Evolutionary conservation across 1,140 invertebrate genomes (phyloP).

Genomic region (Solenopsis fugax): DNA sequence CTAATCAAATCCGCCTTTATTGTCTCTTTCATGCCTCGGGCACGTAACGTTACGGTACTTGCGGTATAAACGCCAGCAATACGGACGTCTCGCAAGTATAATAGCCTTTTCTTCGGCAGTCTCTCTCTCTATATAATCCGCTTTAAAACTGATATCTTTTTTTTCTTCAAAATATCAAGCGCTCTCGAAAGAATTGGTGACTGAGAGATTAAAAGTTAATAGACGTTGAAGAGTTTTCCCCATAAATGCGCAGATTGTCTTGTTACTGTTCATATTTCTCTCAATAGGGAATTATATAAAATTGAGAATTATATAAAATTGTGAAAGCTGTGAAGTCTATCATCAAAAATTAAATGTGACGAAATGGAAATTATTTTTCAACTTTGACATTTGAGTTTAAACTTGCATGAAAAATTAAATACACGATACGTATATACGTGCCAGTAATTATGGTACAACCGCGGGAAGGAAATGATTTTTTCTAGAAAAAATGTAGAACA

Average conservation of each 20-base stretch:
- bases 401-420: conserved; percentile 1
- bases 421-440: too few relatives aligned
- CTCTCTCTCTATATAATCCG: conserved; percentile 3
- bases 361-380: neutral
- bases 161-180: neutral
- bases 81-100: conserved; percentile 27
- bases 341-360: conserved; percentile 5
- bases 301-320: neutral
- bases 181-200: conserved; percentile 12
- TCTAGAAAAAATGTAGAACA: too few relatives aligned
- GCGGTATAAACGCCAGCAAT: conserved; percentile 60
- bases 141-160: conserved; percentile 62
- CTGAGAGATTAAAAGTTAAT: conserved; percentile 69
- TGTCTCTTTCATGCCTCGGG: conserved; percentile 34
- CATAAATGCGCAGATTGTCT: neutral
- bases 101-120: neutral
- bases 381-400: conserved; percentile 15
- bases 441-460: too few relatives aligned
- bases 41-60: conserved; percentile 33
- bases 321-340: neutral
- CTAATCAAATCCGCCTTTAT: conserved; percentile 72
- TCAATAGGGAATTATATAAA: neutral
- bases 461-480: too few relatives aligned
- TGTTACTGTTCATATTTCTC: conserved; percentile 5
- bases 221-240: conserved; percentile 26